phyloP scores from a whole-genome alignment of 2,797 vertebrate species.

The Cryptoprocta ferox region DNA sequence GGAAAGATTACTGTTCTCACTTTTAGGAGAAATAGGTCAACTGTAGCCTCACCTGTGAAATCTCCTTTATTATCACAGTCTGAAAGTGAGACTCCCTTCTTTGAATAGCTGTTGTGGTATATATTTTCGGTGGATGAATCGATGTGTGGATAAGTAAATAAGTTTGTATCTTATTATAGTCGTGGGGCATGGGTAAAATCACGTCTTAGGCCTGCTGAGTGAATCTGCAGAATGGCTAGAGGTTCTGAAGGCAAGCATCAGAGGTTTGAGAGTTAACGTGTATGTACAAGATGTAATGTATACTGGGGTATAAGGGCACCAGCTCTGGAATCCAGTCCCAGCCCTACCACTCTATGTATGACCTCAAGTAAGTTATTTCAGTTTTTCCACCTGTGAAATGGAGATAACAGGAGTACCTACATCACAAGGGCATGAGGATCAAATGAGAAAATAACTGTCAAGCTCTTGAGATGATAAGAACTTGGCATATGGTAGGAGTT shows the following conservation, averaged over 20 bases:
- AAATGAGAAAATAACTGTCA: not conserved
- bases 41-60: not conserved
- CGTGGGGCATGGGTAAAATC: not conserved
- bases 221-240: not conserved
- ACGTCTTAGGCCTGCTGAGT: not conserved
- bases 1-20: not conserved
- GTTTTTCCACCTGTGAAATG: not conserved
- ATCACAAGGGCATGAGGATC: not conserved
- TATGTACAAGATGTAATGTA: not conserved
- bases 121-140: not conserved
- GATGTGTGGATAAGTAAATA: not conserved
- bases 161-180: not conserved
- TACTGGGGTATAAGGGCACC: not conserved
- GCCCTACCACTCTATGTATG: not conserved
- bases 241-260: not conserved
- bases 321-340: not conserved
- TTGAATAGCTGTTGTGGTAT: not conserved
- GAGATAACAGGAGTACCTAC: not conserved
- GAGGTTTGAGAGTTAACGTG: not conserved
- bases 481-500: not conserved
- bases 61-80: not conserved
- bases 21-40: slow-evolving; percentile 39
- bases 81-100: not conserved
- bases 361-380: not conserved
- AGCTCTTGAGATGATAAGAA: not conserved